Evolutionary conservation across 2,888 invertebrate genomes (phyloP).

Genomic region (Syritta pipiens): DNA sequence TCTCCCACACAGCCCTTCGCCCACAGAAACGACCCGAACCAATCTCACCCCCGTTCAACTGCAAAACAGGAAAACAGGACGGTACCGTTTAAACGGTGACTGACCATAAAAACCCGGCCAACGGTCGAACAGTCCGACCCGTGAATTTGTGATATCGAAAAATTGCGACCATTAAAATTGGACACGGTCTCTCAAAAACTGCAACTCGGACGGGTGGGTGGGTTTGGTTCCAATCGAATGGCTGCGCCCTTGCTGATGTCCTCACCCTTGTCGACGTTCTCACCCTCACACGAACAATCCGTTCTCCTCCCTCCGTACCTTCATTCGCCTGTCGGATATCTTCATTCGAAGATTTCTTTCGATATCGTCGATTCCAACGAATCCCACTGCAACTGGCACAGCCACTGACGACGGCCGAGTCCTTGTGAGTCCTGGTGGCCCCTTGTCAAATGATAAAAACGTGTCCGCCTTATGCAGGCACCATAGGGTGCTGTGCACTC

Average conservation of each 20-base stretch:
- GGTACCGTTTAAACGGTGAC: conserved; percentile 18
- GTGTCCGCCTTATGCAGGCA: conserved; percentile 38
- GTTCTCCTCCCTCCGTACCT: too few species aligned
- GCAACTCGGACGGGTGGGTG: too few species aligned
- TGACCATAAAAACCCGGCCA: conserved; percentile 28
- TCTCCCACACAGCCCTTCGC: too few species aligned
- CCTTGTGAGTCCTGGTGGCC: conserved; percentile 49
- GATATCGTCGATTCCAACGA: too few species aligned
- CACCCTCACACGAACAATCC: too few species aligned
- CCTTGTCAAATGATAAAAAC: conserved; percentile 63
- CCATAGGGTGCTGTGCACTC: conserved; percentile 60
- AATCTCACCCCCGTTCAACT: too few species aligned
- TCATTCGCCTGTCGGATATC: conserved; percentile 22
- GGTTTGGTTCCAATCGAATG: conserved; percentile 37
- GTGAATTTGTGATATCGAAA: conserved; percentile 55
- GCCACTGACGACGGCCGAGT: not conserved
- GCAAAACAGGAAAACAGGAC: not conserved
- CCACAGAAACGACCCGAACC: too few species aligned
- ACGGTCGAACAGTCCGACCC: conserved; percentile 18
- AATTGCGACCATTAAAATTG: conserved; percentile 55
- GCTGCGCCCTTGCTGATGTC: too few species aligned
- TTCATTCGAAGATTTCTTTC: conserved; percentile 51
- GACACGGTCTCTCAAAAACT: conserved; percentile 31
- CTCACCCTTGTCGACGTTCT: too few species aligned
- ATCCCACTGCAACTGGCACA: not conserved